These are phyloP conservation scores for Plecturocebus donacophilus DNA, from an alignment of 2,113 vertebrate genomes.

Conservation along the genomic window DNA sequence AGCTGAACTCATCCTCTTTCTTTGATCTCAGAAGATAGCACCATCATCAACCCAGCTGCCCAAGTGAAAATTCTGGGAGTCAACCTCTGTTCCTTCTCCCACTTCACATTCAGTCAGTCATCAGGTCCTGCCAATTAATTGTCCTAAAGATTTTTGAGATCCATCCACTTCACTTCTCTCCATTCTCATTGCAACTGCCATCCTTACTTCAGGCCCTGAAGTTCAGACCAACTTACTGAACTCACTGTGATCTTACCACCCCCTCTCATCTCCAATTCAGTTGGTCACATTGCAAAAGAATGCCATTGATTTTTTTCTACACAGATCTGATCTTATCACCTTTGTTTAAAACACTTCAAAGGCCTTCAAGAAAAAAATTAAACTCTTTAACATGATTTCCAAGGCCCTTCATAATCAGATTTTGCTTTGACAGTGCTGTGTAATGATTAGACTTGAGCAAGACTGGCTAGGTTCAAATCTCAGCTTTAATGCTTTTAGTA, in stretches of 20 bases:
- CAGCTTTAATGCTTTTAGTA: neutral
- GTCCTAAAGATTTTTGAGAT: neutral
- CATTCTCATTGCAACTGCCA: neutral
- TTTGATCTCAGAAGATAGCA: neutral
- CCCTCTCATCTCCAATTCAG: neutral
- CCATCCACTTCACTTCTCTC: neutral
- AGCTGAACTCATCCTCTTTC: neutral
- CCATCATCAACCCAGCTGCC: neutral
- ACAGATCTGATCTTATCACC: constrained; percentile 30
- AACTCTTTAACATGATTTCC: neutral
- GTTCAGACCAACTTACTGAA: neutral
- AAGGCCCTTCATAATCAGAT: constrained; percentile 5
- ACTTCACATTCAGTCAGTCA: neutral
- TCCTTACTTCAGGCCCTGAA: neutral
- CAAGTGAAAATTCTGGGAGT: neutral
- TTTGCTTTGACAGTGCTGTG: neutral
- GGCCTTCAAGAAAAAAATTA: neutral
- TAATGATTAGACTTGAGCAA: neutral
- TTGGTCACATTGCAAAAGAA: constrained; percentile 4
- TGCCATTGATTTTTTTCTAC: neutral
- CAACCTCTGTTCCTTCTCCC: neutral
- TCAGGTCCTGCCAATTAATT: neutral
- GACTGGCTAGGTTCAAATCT: neutral
- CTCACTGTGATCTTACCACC: neutral
- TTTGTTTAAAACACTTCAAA: constrained; percentile 47